phyloP scores from a whole-genome alignment of 1,140 invertebrate genomes.

The Drosophila mauritiana region DNA sequence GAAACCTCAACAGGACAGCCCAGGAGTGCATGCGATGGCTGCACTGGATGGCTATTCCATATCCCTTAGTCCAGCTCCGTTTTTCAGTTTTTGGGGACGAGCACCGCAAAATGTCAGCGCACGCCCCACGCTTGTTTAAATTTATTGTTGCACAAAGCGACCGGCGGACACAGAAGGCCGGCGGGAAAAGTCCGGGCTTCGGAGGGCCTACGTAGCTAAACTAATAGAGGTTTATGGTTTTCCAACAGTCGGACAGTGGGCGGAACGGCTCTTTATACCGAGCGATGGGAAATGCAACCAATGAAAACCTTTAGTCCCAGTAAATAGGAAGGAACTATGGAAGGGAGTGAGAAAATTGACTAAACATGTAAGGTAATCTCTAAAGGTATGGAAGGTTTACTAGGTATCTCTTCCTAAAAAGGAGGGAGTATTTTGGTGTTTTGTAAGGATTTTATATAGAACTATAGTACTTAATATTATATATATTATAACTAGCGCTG shows the following conservation, averaged over 20 bases:
- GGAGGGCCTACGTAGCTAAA: slow-evolving; percentile 56
- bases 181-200: not conserved
- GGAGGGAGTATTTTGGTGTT: no score
- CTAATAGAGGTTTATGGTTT: slow-evolving; percentile 66
- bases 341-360: not conserved
- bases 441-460: no score
- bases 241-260: slow-evolving; percentile 5
- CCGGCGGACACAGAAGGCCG: slow-evolving; percentile 24
- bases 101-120: slow-evolving; percentile 67
- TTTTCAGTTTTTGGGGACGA: slow-evolving; percentile 43
- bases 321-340: not conserved
- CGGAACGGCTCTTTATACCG: slow-evolving; percentile 26
- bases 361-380: not conserved
- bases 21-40: slow-evolving; percentile 23
- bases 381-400: not conserved
- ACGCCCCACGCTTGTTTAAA: slow-evolving; percentile 77
- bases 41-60: slow-evolving; percentile 39
- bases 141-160: slow-evolving; percentile 74
- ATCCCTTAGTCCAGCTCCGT: slow-evolving; percentile 21
- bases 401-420: no score
- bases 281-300: slow-evolving; percentile 17
- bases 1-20: slow-evolving; percentile 68
- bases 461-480: no score
- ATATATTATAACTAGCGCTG: no score
- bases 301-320: slow-evolving; percentile 10